Base-by-base conservation (phyloP, 30 jellyfish, hydroid and myxozoan species). In the Chironex yamaguchii region DNA sequence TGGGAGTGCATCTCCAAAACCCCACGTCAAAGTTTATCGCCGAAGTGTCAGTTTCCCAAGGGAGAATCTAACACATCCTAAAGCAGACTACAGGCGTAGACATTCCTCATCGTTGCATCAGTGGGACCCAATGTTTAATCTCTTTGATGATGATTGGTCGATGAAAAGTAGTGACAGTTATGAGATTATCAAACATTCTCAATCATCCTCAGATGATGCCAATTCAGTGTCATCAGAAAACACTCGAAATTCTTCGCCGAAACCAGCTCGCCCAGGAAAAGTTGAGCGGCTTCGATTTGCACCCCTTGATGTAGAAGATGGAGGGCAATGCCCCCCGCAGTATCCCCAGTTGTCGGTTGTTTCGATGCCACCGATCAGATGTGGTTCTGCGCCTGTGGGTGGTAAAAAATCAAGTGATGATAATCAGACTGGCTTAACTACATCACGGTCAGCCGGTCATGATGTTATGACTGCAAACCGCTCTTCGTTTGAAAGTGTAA, bases 151-250 rank as follows among this genome's bases (percentile, higher is more conserved):
- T 17, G 58, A 42, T 42, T 42, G 58, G 58, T 42, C 58, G 17
- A 6, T 42, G 58, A 42, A 42, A n/a, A 75, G 90, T 30, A 51
- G 49, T 49, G 49, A 65, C 32, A 86, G 96, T 30, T 86, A 52
- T 86, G 96, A 86, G 53, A 64, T 86, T 34, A 86, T 86, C 14
- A 79, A 76, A 54, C 68, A 31, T 6, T 54, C 67, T 51, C 79
- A 64, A 1, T 67, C 85, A 4, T 86, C 96, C 20, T 63, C 86
- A 23, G 90, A 66, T 35, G 96, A 86, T 21, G 96, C 17, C 58
- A 42, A 6, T 42, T 42, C 58, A 9, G 17, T 42, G 9, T 42
- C 58, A 42, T 17, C 58, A 9, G 17, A 17, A 6, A 42, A 42
- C 17, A 42, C 58, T 42, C 58, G 17, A 42, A 42, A 42, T 17